These are phyloP conservation scores for Poeciliopsis presidionis DNA, from an alignment of 2,797 vertebrate species.

Conservation along the genomic window DNA sequence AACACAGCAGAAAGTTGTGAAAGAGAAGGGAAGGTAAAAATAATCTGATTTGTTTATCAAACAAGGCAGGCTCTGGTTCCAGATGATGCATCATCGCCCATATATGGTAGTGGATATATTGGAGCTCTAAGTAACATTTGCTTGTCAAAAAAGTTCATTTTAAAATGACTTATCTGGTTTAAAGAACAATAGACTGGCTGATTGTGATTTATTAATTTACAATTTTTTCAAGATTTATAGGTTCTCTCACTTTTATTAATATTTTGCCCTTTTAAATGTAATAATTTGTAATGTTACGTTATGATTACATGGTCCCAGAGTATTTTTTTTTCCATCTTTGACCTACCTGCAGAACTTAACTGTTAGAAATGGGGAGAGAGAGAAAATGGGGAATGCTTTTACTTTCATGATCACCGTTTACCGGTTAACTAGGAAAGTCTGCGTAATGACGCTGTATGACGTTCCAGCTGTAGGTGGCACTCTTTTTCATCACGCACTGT, in stretches of 20 bases:
- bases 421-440: neutral
- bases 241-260: neutral
- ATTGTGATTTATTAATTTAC: neutral
- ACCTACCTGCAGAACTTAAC: neutral
- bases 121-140: neutral
- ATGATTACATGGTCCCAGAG: neutral
- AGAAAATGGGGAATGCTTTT: neutral
- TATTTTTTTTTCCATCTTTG: neutral
- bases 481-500: slow-evolving; percentile 18
- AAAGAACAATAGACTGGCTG: neutral
- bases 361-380: neutral
- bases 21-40: neutral
- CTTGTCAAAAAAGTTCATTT: neutral
- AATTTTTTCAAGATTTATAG: neutral
- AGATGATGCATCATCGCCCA: neutral
- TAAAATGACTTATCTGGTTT: neutral
- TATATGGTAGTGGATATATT: neutral
- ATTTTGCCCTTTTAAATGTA: no score
- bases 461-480: slow-evolving; percentile 16
- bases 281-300: neutral
- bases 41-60: neutral
- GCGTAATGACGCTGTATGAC: neutral
- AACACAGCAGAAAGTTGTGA: neutral
- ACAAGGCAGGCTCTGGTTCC: neutral
- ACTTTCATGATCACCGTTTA: neutral